Conservation (phyloP, 2,888 invertebrate species). For the Cremastinae sp. region DNA sequence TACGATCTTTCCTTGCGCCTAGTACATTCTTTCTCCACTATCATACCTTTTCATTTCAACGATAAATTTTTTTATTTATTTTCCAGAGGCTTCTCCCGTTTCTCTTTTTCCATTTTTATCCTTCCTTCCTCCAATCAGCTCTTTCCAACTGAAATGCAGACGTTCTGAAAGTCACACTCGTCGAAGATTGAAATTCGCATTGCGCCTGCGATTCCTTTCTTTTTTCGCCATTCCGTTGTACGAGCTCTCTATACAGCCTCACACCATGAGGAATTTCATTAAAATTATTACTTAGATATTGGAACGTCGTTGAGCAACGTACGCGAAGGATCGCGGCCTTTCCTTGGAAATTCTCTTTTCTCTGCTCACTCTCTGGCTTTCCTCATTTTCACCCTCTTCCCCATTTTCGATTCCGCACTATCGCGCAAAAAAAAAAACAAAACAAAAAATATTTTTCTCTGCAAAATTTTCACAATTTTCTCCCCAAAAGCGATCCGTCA, state of each 20-base stretch:
- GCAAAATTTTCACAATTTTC: no score
- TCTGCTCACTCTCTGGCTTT: neutral
- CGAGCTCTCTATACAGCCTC: conserved; percentile 45
- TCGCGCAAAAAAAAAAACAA: neutral
- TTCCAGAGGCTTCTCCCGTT: neutral
- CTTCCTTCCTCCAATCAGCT: conserved; percentile 11
- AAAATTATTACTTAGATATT: conserved; percentile 78
- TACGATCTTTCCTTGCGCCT: conserved; percentile 34
- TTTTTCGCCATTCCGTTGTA: conserved; percentile 22
- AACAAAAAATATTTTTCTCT: neutral
- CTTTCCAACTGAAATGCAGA: conserved; percentile 2
- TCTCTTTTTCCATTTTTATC: conserved; percentile 28
- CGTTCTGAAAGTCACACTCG: conserved; percentile 68
- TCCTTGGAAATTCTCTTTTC: neutral
- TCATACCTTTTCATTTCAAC: conserved; percentile 33
- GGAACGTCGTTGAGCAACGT: conserved; percentile 71
- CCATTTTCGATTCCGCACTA: neutral
- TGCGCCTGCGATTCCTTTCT: conserved; percentile 52
- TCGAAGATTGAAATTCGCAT: conserved; percentile 75
- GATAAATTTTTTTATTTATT: conserved; percentile 30
- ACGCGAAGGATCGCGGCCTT: conserved; percentile 71
- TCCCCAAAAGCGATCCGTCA: no score
- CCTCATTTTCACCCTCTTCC: neutral
- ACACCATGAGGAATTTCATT: conserved; percentile 76
- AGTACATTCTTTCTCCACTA: conserved; percentile 65